A percentile compares a stretch with the other conserved stretches of the same genome.
Conservation (phyloP, 2,113 vertebrate genomes). For the Benitochromis conjunctus region DNA sequence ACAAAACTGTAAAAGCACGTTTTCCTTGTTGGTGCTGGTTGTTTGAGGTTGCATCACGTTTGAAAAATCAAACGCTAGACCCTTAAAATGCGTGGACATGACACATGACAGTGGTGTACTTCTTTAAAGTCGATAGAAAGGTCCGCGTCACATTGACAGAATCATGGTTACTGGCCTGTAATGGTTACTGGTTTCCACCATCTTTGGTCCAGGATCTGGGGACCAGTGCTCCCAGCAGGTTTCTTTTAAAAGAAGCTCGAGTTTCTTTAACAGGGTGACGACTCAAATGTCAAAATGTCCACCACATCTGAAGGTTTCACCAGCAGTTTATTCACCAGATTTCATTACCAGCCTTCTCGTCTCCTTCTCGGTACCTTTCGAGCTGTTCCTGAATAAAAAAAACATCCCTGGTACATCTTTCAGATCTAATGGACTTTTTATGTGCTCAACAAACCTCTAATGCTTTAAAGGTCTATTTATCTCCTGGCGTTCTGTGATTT, state of each 20-base stretch:
- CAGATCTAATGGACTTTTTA: background rate
- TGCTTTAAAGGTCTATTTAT: background rate
- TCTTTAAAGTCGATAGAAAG: background rate
- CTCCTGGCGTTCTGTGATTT: background rate
- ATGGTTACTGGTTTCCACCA: background rate
- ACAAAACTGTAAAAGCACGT: background rate
- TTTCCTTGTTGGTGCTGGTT: background rate
- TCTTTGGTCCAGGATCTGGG: background rate
- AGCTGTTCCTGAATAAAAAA: background rate
- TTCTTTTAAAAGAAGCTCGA: background rate
- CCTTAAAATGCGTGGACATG: background rate
- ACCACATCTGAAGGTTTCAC: background rate
- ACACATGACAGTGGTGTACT: fast-evolving
- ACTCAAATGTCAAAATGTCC: background rate
- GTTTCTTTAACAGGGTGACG: background rate
- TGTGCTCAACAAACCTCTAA: background rate
- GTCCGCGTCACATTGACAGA: fast-evolving
- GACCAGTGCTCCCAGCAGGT: no score
- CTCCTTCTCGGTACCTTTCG: background rate
- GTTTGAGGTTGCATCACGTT: background rate
- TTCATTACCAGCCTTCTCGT: background rate
- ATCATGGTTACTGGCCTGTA: fast-evolving
- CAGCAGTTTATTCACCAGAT: background rate
- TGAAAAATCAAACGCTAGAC: background rate
- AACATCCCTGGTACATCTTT: background rate